Conservation (phyloP, 1,140 invertebrate genomes). For the Leucophenga varia region DNA sequence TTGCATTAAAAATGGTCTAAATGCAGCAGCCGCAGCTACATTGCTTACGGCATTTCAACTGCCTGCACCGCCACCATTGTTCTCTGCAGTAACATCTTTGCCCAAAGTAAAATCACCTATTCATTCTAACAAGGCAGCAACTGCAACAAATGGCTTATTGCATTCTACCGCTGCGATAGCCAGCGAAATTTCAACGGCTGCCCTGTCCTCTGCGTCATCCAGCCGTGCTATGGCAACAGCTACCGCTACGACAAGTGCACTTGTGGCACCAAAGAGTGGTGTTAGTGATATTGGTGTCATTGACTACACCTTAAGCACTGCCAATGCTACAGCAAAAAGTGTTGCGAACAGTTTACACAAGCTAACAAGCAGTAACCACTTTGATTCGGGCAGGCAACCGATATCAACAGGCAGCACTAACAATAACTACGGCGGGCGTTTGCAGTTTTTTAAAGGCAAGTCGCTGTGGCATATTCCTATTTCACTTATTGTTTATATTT, state of each 20-base stretch:
- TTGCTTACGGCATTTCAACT: conserved; percentile 28
- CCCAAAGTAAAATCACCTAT: no score
- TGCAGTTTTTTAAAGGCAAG: conserved; percentile 62
- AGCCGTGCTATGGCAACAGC: conserved; percentile 31
- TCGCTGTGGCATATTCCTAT: background rate
- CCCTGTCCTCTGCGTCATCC: conserved; percentile 13
- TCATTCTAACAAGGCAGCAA: background rate
- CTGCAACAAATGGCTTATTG: conserved; percentile 38
- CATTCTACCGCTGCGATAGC: conserved; percentile 20
- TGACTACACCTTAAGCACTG: conserved; percentile 36
- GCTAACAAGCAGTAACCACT: conserved; percentile 20
- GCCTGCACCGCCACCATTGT: conserved; percentile 19
- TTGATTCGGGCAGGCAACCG: conserved; percentile 51
- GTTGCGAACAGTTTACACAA: conserved; percentile 21
- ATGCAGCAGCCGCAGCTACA: conserved; percentile 24
- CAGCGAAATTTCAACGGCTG: conserved; percentile 17
- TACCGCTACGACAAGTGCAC: conserved; percentile 14
- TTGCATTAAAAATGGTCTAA: conserved; percentile 49
- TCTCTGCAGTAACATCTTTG: conserved; percentile 13
- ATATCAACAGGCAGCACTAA: conserved; percentile 38
- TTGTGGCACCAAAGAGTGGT: conserved; percentile 18
- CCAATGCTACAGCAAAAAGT: conserved; percentile 19
- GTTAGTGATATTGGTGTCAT: conserved; percentile 35
- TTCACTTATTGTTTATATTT: background rate
- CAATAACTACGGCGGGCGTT: conserved; percentile 53